Evolutionary conservation across 2,113 vertebrate species (phyloP).

Genomic region (Aegypius monachus): DNA sequence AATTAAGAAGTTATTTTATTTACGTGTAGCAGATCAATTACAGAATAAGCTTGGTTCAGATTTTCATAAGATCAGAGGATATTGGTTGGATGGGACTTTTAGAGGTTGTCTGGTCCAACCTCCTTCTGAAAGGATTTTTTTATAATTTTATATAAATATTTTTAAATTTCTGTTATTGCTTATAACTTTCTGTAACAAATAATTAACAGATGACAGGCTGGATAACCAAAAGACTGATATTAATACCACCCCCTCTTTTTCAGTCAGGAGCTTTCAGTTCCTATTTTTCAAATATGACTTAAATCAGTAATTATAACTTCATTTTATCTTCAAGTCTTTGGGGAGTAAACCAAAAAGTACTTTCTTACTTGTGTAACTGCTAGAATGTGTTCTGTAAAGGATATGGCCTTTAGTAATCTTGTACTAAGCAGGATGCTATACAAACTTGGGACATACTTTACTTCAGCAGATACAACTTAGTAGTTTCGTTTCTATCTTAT

Average conservation of each 20-base stretch:
- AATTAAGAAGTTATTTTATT: not conserved
- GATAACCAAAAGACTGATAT: not conserved
- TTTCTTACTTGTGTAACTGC: not conserved
- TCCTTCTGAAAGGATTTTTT: not conserved
- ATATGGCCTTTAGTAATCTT: not conserved
- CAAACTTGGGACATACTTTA: not conserved
- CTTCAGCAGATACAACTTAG: not conserved
- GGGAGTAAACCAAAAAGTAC: not conserved
- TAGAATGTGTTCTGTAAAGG: not conserved
- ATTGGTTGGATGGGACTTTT: not conserved
- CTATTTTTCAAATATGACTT: not conserved
- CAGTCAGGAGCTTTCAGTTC: not conserved
- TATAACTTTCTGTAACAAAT: not conserved
- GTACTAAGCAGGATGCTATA: not conserved
- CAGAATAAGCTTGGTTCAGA: not conserved
- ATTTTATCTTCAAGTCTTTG: not conserved
- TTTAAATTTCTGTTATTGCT: not conserved
- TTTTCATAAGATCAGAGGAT: not conserved
- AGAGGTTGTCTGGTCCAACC: not conserved
- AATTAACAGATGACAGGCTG: not conserved
- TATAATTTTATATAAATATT: not conserved
- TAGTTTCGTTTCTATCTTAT: not conserved
- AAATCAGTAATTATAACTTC: not conserved
- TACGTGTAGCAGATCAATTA: not conserved
- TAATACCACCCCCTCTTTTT: not conserved